Evolutionary conservation across 1,140 invertebrate species (phyloP), one percentile per base, ranked within the genome.

Genomic region (Danaus melanippus): DNA sequence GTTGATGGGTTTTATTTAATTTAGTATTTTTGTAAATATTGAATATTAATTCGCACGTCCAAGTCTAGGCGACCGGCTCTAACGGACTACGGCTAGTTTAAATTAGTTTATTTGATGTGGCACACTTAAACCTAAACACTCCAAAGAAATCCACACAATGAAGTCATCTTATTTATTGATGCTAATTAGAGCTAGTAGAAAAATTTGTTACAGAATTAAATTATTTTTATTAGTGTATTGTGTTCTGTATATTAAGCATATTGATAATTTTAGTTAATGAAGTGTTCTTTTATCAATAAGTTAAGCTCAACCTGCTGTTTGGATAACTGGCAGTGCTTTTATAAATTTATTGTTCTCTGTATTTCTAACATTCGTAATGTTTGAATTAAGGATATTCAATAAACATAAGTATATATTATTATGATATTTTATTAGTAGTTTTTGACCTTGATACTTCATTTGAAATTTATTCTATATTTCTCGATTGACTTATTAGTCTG

Each of bases 161-260:
- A 82, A 82, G 79, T 85, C 76, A 82, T 76, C 67, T 76, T 84
- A 81, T 84, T 81, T 85, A 85, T 85, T 85, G 76, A 83, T 71
- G 76, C 66, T 79, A 75, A 63, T 76, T 74, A 76, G 71, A 71
- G 55, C 70, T 75, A 77, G 64, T 79, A 71, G 66, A 66, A 8
- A 67, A 60, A 73, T 74, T 79, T 81, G 67, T 79, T 79, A 75
- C 69, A 72, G 66, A 76, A 78, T 76, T 84, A 84, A 84, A 81
- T 84, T 84, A 82, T 85, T 82, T 75, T 79, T 72, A 79, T 81
- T 80, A 74, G 69, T 52, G 54, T 62, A 65, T 77, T 74, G 67
- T 79, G 74, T 76, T 85, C 75, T 85, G 82, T 85, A 83, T 85
- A 85, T 85, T 83, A 80, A 78, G 74, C 60, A 66, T 75, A 71